A percentile compares a stretch with the other conserved stretches of the same genome.
These are phyloP conservation scores for Ennomos erosarius DNA, from an alignment of 2,888 invertebrate species.

Conservation along the genomic window DNA sequence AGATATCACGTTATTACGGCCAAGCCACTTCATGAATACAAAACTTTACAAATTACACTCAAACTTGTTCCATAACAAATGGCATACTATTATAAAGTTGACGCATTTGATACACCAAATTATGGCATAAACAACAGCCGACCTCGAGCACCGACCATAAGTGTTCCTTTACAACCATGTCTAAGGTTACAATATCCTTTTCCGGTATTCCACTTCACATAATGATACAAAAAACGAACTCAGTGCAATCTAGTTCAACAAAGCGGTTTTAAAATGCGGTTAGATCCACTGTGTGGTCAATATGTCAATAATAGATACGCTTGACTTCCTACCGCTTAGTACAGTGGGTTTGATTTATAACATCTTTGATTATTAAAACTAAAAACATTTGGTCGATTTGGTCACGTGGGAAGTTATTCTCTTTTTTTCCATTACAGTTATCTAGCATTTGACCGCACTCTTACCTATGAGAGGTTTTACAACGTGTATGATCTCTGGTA, in stretches of 20 bases:
- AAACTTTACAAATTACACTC: not conserved
- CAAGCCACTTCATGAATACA: not conserved
- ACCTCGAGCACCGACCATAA: conserved; percentile 33
- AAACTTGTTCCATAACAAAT: not conserved
- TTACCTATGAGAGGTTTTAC: no score
- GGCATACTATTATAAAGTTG: conserved; percentile 12
- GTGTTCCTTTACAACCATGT: conserved; percentile 21
- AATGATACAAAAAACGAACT: conserved; percentile 19
- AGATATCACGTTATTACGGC: not conserved
- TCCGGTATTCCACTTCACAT: conserved; percentile 23
- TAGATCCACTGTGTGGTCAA: conserved; percentile 15
- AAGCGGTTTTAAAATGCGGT: conserved; percentile 12
- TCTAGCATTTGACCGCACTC: no score
- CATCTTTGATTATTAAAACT: no score
- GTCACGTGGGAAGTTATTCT: no score
- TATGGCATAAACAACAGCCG: conserved; percentile 34
- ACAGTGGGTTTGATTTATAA: no score
- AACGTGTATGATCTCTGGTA: no score
- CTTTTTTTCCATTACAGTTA: no score
- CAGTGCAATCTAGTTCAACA: conserved; percentile 15
- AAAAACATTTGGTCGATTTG: no score
- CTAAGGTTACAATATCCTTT: conserved; percentile 30
- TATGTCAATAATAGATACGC: conserved; percentile 5
- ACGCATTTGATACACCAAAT: conserved; percentile 33
- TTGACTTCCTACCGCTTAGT: conserved; percentile 11